phyloP scores from a whole-genome alignment of 2,888 invertebrate genomes.

The Eristalis intricaria region DNA sequence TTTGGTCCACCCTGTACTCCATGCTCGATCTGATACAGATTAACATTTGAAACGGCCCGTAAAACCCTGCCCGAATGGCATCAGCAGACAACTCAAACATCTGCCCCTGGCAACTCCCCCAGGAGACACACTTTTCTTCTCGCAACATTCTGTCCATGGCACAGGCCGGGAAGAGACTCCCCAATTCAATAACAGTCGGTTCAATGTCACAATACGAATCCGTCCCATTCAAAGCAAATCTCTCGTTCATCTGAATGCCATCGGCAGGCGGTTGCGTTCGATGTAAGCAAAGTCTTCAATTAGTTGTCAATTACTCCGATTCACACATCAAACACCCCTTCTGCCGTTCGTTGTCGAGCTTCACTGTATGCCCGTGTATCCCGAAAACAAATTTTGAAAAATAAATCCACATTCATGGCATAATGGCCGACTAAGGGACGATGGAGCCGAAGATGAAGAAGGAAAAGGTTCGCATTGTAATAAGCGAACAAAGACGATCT shows the following conservation, averaged over 20 bases:
- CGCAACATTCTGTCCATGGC: no score
- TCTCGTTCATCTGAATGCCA: not conserved
- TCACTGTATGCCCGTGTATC: not conserved
- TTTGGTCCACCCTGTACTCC: no score
- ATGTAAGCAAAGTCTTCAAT: not conserved
- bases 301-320: not conserved
- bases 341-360: not conserved
- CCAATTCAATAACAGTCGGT: not conserved
- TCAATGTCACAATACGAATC: not conserved
- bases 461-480: conserved; percentile 25
- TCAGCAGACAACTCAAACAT: no score
- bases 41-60: no score
- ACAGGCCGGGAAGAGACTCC: no score
- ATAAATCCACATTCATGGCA: conserved; percentile 26
- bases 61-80: no score
- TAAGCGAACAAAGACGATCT: not conserved
- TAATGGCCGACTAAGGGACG: not conserved
- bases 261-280: not conserved
- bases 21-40: no score
- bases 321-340: not conserved
- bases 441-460: not conserved
- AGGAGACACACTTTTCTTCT: no score
- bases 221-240: not conserved
- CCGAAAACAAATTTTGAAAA: conserved; percentile 19
- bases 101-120: no score